Percentiles rank a stretch among this genome's conserved stretches.
Conservation (phyloP, 2,113 vertebrate genomes). For the Choloepus hoffmanni region DNA sequence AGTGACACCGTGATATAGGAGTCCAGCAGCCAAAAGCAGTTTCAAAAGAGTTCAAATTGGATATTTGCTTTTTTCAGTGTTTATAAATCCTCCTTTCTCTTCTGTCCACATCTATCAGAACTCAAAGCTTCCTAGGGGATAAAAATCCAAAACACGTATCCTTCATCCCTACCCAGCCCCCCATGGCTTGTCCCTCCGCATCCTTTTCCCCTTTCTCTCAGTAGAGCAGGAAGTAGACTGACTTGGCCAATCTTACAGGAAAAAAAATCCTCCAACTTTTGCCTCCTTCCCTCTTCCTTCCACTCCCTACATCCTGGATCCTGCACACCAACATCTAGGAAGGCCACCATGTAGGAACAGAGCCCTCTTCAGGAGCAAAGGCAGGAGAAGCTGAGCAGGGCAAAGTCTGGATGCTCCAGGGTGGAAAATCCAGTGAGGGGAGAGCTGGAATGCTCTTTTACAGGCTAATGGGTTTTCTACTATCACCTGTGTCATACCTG, state of each 20-base stretch:
- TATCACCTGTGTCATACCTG: background rate
- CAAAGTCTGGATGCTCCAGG: background rate
- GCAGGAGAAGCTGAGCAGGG: too few relatives aligned
- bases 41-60: background rate
- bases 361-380: background rate
- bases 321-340: background rate
- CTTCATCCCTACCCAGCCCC: background rate
- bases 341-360: background rate
- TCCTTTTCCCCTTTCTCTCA: background rate
- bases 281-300: background rate
- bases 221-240: background rate
- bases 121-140: background rate
- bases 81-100: background rate
- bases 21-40: background rate
- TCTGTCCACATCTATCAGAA: background rate
- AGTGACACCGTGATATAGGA: background rate
- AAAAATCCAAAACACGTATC: background rate
- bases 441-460: background rate
- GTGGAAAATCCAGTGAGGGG: too few relatives aligned
- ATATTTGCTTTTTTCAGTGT: background rate
- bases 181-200: background rate
- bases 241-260: too few relatives aligned
- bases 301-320: background rate
- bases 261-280: background rate
- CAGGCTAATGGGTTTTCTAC: too few relatives aligned